Percentiles rank a stretch among this genome's conserved stretches.
phyloP scores from a whole-genome alignment of 2,888 invertebrate genomes.

The Phengaris alcon region DNA sequence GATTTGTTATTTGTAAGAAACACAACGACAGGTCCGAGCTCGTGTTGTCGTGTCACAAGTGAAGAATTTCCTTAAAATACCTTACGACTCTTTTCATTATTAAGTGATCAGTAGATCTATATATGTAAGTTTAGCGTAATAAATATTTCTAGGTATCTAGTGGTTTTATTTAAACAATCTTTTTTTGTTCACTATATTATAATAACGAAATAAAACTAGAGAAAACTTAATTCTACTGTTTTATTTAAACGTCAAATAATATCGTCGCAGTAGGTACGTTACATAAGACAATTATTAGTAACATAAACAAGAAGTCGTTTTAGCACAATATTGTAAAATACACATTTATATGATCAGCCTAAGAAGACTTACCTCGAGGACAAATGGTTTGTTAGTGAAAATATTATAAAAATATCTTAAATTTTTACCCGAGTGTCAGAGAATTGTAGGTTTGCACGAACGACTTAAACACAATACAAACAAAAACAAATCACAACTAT shows the following conservation, averaged over 20 bases:
- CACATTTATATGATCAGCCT: too few relatives aligned
- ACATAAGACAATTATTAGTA: not conserved
- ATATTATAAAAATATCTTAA: too few relatives aligned
- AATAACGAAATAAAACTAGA: not conserved
- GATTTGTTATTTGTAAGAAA: too few relatives aligned
- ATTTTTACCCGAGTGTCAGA: too few relatives aligned
- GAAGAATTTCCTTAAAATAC: not conserved
- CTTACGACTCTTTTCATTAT: not conserved
- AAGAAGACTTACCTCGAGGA: too few relatives aligned
- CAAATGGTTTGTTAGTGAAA: too few relatives aligned
- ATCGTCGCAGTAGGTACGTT: not conserved
- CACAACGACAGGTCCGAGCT: not conserved
- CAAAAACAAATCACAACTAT: slow-evolving; percentile 10
- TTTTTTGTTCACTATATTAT: not conserved
- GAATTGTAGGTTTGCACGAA: not conserved
- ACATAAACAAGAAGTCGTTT: not conserved
- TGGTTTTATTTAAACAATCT: not conserved
- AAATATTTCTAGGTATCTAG: not conserved
- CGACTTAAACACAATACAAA: not conserved
- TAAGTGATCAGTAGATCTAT: not conserved
- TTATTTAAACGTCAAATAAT: slow-evolving; percentile 13
- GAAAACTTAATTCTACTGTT: not conserved
- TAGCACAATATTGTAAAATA: not conserved
- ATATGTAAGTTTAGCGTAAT: not conserved
- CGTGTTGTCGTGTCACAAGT: too few relatives aligned